Conservation (phyloP, 1,140 invertebrate genomes). For the Lepidotrigona ventralis region DNA sequence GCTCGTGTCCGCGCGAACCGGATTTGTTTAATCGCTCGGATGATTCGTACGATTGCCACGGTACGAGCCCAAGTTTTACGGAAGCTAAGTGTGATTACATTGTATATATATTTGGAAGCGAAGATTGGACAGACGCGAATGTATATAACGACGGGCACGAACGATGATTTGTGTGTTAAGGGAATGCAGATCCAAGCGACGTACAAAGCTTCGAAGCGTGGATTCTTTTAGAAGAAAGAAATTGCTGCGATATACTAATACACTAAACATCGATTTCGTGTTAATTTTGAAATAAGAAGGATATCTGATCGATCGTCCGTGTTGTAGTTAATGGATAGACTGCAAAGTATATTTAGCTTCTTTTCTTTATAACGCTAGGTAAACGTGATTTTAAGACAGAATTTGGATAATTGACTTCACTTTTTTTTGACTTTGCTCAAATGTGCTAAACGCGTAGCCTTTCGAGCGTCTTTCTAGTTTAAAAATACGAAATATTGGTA, state of each 20-base stretch:
- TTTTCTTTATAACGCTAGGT: background rate
- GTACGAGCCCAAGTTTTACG: background rate
- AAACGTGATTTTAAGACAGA: background rate
- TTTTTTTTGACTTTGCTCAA: background rate
- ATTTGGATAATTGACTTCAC: background rate
- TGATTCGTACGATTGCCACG: constrained; percentile 19
- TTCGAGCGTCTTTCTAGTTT: background rate
- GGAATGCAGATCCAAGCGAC: background rate
- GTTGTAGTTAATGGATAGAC: no score
- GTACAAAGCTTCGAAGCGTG: background rate
- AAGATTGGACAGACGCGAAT: background rate
- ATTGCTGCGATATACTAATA: background rate
- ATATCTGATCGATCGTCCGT: background rate
- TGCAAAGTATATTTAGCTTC: background rate
- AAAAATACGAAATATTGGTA: background rate
- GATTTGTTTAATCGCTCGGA: constrained; percentile 25
- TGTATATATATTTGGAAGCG: background rate
- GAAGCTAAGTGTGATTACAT: background rate
- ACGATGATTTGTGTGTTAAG: background rate
- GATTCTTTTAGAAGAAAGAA: background rate
- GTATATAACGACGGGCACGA: background rate
- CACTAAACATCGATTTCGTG: background rate
- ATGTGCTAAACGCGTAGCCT: background rate
- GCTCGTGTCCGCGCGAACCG: background rate
- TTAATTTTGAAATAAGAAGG: background rate